These are phyloP conservation scores for Aphelenchoides besseyi DNA, from an alignment of 1,140 invertebrate genomes.

Conservation along the genomic window DNA sequence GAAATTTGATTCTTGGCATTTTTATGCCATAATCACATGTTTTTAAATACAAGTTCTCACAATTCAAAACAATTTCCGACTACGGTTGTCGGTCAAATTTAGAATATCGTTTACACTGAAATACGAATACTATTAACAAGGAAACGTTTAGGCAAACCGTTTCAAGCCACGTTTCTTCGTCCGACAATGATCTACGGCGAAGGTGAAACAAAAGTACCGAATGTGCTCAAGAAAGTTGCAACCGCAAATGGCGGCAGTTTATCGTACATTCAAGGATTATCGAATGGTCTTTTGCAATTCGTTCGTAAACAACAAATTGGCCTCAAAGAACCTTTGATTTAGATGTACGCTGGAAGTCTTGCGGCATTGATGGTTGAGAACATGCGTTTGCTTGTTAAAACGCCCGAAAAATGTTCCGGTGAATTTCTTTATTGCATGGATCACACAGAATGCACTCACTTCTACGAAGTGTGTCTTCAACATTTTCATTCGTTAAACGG, in stretches of 20 bases:
- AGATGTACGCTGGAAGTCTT: slow-evolving; percentile 45
- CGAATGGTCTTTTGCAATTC: slow-evolving; percentile 43
- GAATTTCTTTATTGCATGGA: slow-evolving; percentile 49
- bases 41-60: not conserved
- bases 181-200: slow-evolving; percentile 46
- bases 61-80: not conserved
- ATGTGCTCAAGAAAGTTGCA: slow-evolving; percentile 31
- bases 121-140: not conserved
- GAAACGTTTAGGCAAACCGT: slow-evolving; percentile 23
- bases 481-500: slow-evolving; percentile 3
- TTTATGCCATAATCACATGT: not conserved
- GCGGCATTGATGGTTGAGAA: slow-evolving; percentile 30
- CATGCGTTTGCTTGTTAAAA: slow-evolving; percentile 32
- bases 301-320: slow-evolving; percentile 26
- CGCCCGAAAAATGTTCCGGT: slow-evolving; percentile 21
- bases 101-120: too few species aligned
- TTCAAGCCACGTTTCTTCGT: slow-evolving; percentile 37
- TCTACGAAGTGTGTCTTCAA: slow-evolving; percentile 24
- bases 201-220: slow-evolving; percentile 27
- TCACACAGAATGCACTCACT: slow-evolving; percentile 35
- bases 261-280: slow-evolving; percentile 20
- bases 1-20: not conserved
- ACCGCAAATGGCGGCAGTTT: slow-evolving; percentile 22
- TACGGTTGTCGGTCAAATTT: too few species aligned
- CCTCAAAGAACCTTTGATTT: slow-evolving; percentile 1